phyloP scores from a whole-genome alignment of 2,113 vertebrate genomes.

The Poecilia latipinna region DNA sequence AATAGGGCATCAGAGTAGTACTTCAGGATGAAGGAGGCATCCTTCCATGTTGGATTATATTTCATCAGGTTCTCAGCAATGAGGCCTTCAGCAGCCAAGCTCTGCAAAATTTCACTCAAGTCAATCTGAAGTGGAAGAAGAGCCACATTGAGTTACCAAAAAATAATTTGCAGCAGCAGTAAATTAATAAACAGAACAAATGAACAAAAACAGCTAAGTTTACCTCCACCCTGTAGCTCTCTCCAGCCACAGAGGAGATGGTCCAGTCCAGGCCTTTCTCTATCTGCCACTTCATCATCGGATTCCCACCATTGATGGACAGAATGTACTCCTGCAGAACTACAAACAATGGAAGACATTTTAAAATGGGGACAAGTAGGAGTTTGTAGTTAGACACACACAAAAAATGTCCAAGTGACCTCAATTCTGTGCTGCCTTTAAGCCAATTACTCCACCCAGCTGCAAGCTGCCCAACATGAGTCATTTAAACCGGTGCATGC shows the following conservation, averaged over 20 bases:
- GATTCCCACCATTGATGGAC: conserved; percentile 60
- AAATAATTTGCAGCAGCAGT: not conserved
- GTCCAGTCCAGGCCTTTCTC: conserved; percentile 71
- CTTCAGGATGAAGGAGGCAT: conserved; percentile 69
- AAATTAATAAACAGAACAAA: not conserved
- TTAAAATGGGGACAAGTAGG: not conserved
- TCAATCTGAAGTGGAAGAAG: conserved; percentile 57
- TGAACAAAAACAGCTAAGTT: conserved; percentile 7
- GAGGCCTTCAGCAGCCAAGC: conserved; percentile 40
- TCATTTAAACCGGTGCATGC: conserved; percentile 16
- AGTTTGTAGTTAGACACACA: not conserved
- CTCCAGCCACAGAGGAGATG: conserved; percentile 74
- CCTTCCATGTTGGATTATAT: conserved; percentile 47
- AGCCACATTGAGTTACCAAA: not conserved
- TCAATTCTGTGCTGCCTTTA: not conserved
- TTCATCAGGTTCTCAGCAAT: not conserved
- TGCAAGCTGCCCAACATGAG: conserved; percentile 18
- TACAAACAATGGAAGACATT: conserved; percentile 31
- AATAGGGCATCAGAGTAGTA: conserved; percentile 76
- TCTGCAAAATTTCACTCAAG: conserved; percentile 54
- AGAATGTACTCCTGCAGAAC: conserved; percentile 59
- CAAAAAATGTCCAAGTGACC: not conserved
- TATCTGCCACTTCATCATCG: conserved; percentile 69
- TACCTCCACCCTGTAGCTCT: conserved; percentile 76
- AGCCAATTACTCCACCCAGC: conserved; percentile 23